These are phyloP conservation scores for Netelia melanura DNA, from an alignment of 2,888 invertebrate genomes.

Conservation along the genomic window DNA sequence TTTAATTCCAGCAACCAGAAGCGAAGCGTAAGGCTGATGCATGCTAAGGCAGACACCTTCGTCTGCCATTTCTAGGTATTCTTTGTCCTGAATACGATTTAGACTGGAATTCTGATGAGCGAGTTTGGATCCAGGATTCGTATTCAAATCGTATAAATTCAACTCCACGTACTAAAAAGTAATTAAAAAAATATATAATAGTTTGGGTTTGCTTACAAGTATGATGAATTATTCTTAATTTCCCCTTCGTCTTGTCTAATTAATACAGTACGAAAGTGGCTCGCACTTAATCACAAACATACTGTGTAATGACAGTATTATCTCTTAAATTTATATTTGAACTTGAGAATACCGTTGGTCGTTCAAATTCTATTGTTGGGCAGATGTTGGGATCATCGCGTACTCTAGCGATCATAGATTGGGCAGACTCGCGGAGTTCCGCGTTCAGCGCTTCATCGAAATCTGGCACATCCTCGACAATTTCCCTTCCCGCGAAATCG, in stretches of 20 bases:
- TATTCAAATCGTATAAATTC: constrained; percentile 49
- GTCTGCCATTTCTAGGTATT: constrained; percentile 93
- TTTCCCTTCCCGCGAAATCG: constrained; percentile 89
- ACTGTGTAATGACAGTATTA: neutral
- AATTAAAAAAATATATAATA: constrained; percentile 27
- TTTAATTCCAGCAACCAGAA: constrained; percentile 97
- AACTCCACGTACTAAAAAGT: constrained; percentile 75
- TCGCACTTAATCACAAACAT: neutral
- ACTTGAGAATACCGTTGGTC: constrained; percentile 73
- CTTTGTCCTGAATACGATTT: constrained; percentile 90
- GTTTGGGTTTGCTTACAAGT: too few species aligned
- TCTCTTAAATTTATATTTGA: constrained; percentile 27
- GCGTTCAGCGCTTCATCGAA: constrained; percentile 83
- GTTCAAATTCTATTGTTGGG: constrained; percentile 77
- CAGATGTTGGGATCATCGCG: constrained; percentile 70
- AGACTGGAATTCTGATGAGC: constrained; percentile 72
- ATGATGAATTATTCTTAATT: too few species aligned
- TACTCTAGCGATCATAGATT: constrained; percentile 74
- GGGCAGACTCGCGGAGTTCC: constrained; percentile 83
- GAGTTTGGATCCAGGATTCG: constrained; percentile 39
- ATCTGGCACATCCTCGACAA: constrained; percentile 73
- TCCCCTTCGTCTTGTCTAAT: neutral
- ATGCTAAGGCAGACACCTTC: constrained; percentile 95
- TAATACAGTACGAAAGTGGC: constrained; percentile 2
- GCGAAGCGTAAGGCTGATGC: constrained; percentile 98